Evolutionary conservation across 2,113 vertebrate species (phyloP).

Genomic region (Pristiophorus japonicus): DNA sequence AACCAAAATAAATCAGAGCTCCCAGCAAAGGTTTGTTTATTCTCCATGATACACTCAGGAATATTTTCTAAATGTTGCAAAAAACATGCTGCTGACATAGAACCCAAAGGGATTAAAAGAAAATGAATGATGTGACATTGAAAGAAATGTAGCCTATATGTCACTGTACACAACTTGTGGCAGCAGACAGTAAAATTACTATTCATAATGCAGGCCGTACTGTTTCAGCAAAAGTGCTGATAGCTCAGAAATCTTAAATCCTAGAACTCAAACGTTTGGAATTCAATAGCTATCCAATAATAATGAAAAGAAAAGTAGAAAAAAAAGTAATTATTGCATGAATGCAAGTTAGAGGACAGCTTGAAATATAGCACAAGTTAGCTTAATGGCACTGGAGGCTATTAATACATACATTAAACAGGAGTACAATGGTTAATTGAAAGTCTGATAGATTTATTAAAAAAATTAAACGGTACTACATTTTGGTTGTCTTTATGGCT

Average conservation of each 20-base stretch:
- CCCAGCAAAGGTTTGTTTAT: not conserved
- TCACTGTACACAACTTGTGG: conserved; percentile 23
- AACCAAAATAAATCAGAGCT: conserved; percentile 11
- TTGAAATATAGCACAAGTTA: not conserved
- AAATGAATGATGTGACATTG: conserved; percentile 32
- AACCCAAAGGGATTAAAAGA: conserved; percentile 26
- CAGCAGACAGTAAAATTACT: conserved; percentile 5
- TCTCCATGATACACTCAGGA: not conserved
- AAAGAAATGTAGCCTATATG: conserved; percentile 27
- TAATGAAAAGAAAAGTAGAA: conserved; percentile 1
- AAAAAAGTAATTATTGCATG: not conserved
- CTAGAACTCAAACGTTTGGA: not conserved
- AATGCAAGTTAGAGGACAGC: not conserved
- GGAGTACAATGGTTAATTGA: conserved; percentile 16
- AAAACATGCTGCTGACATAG: conserved; percentile 31
- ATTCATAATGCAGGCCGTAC: conserved; percentile 23
- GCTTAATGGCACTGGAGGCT: not conserved
- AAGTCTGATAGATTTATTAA: conserved; percentile 6
- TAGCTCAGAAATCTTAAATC: conserved; percentile 16
- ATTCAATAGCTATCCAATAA: conserved; percentile 18
- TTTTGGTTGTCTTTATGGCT: not conserved
- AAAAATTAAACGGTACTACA: not conserved
- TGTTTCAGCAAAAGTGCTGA: conserved; percentile 11
- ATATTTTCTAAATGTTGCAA: conserved; percentile 32
- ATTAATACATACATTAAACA: not conserved